Base-by-base conservation (phyloP, 2,888 invertebrate species). In the Stenotaenia linearis region DNA sequence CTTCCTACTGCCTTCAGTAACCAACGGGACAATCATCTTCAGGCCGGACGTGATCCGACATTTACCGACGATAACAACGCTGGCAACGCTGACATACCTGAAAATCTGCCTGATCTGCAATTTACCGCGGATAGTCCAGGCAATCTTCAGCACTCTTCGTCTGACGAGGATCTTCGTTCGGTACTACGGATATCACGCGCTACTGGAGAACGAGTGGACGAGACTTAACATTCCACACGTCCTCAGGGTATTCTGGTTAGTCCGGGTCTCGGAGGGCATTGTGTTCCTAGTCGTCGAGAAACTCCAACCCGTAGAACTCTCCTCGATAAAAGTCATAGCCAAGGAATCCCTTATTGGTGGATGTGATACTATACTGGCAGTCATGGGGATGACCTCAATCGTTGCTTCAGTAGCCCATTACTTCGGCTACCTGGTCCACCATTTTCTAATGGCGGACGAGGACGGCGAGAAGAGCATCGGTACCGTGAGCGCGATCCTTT, bases 401-500 rank as follows among this genome's bases (percentile, higher is more conserved):
- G 93, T 96, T 80, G 95, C 96, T 0, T 92, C 92, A 84, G 90
- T 96, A 83, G 95, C 95, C 84, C 95, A 96, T 84, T 94, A 95
- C 86, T 92, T 96, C 83, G 96, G 95, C 32, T 91, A 92, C 84
- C 91, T 93, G 85, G 94, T 96, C 88, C 95, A 96, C 85, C 93
- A 94, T 92, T 91, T 96, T 81, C 87, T 97, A 45, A 88, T 95
- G 79, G 93, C 93, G 9, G 91, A 91, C 82, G 95, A 96, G 83
- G 93, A 93, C 82, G 95, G 94, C 83, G 96, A 96, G 85, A 94
- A 93, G 84, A 95, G 94, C 82, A 93, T 97, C 84, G 97, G 97
- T 9, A 95, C 96, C 0, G 94, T 97, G 6, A 95, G 96, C 0
- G 97, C 97, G 0, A 94, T 97, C 81, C 89, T 98, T 25, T 97